Conservation (phyloP, 2,797 vertebrate species). For the Phrynocephalus guinanensis region DNA sequence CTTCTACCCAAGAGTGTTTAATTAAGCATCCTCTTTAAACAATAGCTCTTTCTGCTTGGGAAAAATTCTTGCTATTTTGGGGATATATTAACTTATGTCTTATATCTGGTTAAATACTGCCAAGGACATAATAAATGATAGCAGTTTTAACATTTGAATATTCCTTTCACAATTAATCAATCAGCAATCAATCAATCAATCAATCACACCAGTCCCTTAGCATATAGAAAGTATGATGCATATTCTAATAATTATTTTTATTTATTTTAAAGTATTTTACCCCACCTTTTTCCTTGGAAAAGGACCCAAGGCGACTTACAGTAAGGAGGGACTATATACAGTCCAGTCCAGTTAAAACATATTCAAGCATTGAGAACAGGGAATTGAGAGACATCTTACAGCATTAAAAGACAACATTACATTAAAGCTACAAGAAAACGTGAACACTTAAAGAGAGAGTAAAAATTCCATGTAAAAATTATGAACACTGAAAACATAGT, state of each 20-base stretch:
- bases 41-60: conserved; percentile 50
- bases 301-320: too few species aligned
- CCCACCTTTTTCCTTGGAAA: too few species aligned
- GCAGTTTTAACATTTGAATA: conserved; percentile 35
- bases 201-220: background rate
- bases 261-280: too few species aligned
- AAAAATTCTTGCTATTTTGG: conserved; percentile 50
- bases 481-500: too few species aligned
- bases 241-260: background rate
- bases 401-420: too few species aligned
- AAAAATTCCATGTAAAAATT: too few species aligned
- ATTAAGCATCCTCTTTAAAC: conserved; percentile 54
- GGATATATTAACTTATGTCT: conserved; percentile 43
- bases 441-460: too few species aligned
- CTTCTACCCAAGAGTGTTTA: conserved; percentile 46
- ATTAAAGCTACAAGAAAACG: too few species aligned
- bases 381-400: too few species aligned
- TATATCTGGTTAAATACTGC: conserved; percentile 35
- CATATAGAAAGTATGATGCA: background rate
- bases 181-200: background rate
- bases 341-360: too few species aligned
- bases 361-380: too few species aligned
- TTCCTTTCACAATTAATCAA: background rate
- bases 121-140: background rate
- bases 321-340: too few species aligned